These are phyloP conservation scores for Drosophila nr. medialis DNA, from an alignment of 2,888 invertebrate species.

Conservation along the genomic window DNA sequence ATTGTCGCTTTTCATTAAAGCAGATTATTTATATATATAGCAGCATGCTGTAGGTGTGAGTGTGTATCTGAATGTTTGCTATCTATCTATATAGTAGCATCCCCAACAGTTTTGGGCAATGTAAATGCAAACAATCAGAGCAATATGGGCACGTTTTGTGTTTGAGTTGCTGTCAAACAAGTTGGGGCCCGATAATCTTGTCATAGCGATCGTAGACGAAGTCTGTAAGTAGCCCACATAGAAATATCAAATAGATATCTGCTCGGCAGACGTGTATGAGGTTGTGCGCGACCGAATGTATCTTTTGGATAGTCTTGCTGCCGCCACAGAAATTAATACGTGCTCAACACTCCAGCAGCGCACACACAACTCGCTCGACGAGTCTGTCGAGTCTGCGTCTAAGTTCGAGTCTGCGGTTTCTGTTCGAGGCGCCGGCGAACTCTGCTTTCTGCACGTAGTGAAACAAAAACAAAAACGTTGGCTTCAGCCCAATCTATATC, in stretches of 20 bases:
- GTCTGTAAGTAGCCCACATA: constrained; percentile 65
- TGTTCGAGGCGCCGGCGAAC: constrained; percentile 34
- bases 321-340: constrained; percentile 81
- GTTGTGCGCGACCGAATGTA: constrained; percentile 67
- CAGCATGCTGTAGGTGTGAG: neutral
- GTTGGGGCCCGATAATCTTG: constrained; percentile 65
- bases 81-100: constrained; percentile 1
- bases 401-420: constrained; percentile 19
- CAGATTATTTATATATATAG: constrained; percentile 1
- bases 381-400: constrained; percentile 14
- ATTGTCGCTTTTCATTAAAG: constrained; percentile 65
- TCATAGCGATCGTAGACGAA: constrained; percentile 46
- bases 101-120: constrained; percentile 16
- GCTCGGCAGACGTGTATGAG: constrained; percentile 37
- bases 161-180: constrained; percentile 68
- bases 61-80: neutral
- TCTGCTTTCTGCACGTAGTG: constrained; percentile 20
- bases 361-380: constrained; percentile 69
- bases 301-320: constrained; percentile 71
- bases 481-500: constrained; percentile 24
- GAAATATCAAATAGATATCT: constrained; percentile 10
- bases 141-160: constrained; percentile 47
- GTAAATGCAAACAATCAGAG: constrained; percentile 56
- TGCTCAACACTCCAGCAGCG: constrained; percentile 78
- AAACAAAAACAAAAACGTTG: neutral